A percentile compares a stretch with the other conserved stretches of the same genome.
These are phyloP conservation scores for Nebria brevicollis DNA, from an alignment of 2,888 invertebrate species.

Conservation along the genomic window DNA sequence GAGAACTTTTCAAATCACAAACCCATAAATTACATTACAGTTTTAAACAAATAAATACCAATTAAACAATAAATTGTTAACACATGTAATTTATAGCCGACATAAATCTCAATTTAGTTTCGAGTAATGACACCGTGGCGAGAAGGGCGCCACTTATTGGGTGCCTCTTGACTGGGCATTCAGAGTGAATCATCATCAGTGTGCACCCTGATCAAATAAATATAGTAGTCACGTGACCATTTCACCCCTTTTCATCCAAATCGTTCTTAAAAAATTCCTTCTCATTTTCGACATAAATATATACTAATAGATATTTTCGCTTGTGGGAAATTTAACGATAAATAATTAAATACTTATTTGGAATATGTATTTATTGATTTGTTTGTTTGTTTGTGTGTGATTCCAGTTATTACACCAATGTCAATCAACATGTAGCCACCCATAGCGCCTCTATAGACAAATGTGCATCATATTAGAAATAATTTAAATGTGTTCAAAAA, in stretches of 20 bases:
- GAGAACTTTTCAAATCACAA: neutral
- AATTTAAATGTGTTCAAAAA: conserved; percentile 39
- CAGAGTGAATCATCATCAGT: neutral
- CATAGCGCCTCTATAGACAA: neutral
- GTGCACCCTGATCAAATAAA: neutral
- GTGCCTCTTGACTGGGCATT: neutral
- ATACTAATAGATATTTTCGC: neutral
- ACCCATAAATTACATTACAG: neutral
- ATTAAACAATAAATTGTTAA: neutral
- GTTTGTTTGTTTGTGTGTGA: neutral
- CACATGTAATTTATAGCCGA: neutral
- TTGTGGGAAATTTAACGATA: neutral
- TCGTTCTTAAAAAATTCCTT: neutral
- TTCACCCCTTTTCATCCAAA: neutral
- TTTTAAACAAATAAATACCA: conserved; percentile 1
- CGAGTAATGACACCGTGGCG: neutral
- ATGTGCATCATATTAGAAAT: conserved; percentile 30
- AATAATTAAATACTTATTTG: no score
- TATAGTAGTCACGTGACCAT: neutral
- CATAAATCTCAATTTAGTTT: neutral
- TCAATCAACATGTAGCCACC: neutral
- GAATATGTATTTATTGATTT: neutral
- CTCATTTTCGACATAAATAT: neutral
- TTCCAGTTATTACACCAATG: neutral
- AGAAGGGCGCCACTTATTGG: neutral